Base-by-base conservation (phyloP, 1,140 invertebrate species). In the Calliopsis andreniformis region DNA sequence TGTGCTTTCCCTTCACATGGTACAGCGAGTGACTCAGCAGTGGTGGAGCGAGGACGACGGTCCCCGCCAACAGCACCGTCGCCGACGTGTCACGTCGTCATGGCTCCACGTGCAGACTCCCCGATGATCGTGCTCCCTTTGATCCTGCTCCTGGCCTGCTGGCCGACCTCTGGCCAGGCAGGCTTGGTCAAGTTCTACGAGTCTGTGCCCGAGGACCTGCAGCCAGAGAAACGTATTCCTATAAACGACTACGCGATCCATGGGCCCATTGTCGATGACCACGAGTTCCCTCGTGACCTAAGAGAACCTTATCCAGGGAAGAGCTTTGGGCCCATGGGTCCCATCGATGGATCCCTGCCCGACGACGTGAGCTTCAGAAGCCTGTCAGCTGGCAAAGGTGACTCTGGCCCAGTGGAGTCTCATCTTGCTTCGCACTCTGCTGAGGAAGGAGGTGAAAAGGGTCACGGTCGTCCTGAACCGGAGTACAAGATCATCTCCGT, bases 401-500 rank as follows among this genome's bases (percentile, higher is more conserved):
- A 73, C 23, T 53, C 14, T 8, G 75, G 80, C 78, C 47, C 78
- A 0, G 23, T 71, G 12, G 80, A 68, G 7, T 64, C 72, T 28
- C 81, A 81, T 18, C 18, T 73, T 16, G 32, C 80, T 39, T 53
- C 79, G 0, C 79, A 47, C 4, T 51, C 77, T 28, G 30, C 10
- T 25, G 78, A 88, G 83, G 66, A 88, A 87, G 43, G 82, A 82
- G 18, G 0, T 0, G 30, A 14, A 0, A 16, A 32, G 0, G n/a
- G n/a, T n/a, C 0, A 66, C 4, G 51, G 20, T 55, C 18, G 4
- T 0, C 28, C 25, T 10, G 78, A 81, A 12, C 69, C 62, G 10
- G 84, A 94, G 59, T 96, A 96, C 87, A 95, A 95, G 32, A 94
- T 98, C 51, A 94, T 96, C 20, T 94, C 94, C 18, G 95, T 98